Base-by-base conservation (phyloP, 2,113 vertebrate species). In the Chaetorhynchus papuensis region DNA sequence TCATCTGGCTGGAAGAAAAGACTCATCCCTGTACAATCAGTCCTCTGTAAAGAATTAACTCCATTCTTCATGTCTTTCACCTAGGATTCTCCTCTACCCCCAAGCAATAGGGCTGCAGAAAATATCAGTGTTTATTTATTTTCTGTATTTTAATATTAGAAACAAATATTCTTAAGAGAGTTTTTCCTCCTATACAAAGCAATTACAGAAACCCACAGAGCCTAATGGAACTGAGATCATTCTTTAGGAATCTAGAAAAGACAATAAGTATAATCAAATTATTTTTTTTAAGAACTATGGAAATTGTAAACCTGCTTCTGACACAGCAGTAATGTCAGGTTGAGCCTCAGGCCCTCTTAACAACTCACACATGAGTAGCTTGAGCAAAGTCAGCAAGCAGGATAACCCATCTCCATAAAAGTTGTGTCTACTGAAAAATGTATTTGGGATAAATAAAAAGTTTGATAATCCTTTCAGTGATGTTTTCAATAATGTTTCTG, bases 231-330 rank as follows among this genome's bases (percentile, higher is more conserved):
- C 71, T 94, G 80, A 92, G 56, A 68, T 92, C 56, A 82, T 35
- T 75, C 28, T 64, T 49, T 30, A 53, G 23, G 83, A 90, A 95
- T 96, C 84, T 64, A 79, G 53, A 71, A 87, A 75, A 94, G 93
- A 93, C 76, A 96, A 30, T 78, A 49, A 90, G 60, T 54, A 37
- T 94, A 96, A 96, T 87, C 54, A 75, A 75, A 70, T 96, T 92
- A 47, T 63, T 79, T 84, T n/a, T 91, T 68, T 76, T 7, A 83
- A 88, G 72, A 78, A 60, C 76, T 84, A 75, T 81, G 80, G 90
- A 93, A 95, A 94, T 69, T 68, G 23, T 60, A 94, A 88, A 83
- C 65, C 77, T 87, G 94, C 90, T 96, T 96, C 94, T 96, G 92
- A 90, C 93, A 86, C 80, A 92, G 90, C 79, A 95, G 83, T 90